Evolutionary conservation across 2,888 invertebrate species (phyloP), one percentile per base, ranked within the genome.

Genomic region (Eudasyphora cyanicolor): DNA sequence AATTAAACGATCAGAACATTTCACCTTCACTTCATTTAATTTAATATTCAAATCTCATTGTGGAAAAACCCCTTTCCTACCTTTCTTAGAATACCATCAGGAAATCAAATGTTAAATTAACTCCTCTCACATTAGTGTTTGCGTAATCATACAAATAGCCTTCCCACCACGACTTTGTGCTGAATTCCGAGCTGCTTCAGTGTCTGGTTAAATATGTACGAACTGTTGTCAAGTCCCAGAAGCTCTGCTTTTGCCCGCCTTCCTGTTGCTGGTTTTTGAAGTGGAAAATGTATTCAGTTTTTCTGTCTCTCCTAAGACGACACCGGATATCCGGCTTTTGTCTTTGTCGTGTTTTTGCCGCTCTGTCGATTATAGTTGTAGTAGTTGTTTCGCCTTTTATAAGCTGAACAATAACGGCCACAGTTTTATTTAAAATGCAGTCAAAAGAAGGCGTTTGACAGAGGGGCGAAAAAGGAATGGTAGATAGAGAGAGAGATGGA

Each of bases 251-350:
- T 75, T 75, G 45, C 70, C 75, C 67, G 21, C 54, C 76, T 73
- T 78, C 57, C 69, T 73, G 62, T 12, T 74, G 71, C 64, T 79
- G 38, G 62, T 70, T 17, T 62, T 62, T 38, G 8, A 10, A 42
- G 49, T 75, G n/a, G n/a, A n/a, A 51, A 64, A 70, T 78, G 83
- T 77, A 84, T 81, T n/a, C 81, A 81, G 76, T 77, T 83, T n/a
- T n/a, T 80, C 3, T 32, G 32, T 17, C 12, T 64, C 12, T 57
- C 17, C n/a, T 70, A 82, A 71, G 77, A 82, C 79, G 73, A 82
- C 76, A 71, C 80, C 84, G 84, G 84, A 85, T 81, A 51, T 82
- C 84, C 84, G 82, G 35, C 64, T 82, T 80, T 79, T 79, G 78
- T 81, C 80, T 76, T 78, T 29, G 51, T 24, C 76, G 82, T 70